A percentile compares a stretch with the other conserved stretches of the same genome.
Evolutionary conservation across 2,888 invertebrate species (phyloP).

Genomic region (Andrena praecox): DNA sequence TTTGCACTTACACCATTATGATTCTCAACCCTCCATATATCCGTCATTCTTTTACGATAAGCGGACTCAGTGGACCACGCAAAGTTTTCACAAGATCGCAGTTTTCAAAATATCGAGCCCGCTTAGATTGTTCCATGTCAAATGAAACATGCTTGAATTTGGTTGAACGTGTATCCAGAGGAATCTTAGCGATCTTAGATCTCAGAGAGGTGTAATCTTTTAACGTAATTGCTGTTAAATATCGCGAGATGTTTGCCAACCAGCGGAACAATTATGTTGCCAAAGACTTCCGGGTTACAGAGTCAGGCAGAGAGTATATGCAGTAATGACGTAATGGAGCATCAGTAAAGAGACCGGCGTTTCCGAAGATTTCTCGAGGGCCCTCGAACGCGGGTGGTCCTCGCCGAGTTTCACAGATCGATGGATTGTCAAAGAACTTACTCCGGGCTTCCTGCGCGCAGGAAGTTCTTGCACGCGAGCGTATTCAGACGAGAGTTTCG

Average conservation of each 20-base stretch:
- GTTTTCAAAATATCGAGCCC: too few relatives aligned
- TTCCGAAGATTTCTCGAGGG: constrained; percentile 58
- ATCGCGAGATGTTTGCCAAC: constrained; percentile 6
- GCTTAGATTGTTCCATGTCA: too few relatives aligned
- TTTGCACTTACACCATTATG: too few relatives aligned
- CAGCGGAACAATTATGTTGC: constrained; percentile 34
- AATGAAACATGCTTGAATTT: too few relatives aligned
- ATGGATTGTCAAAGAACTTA: constrained; percentile 54
- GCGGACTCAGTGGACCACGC: too few relatives aligned
- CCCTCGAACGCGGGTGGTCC: constrained; percentile 52
- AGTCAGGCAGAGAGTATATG: neutral
- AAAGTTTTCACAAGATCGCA: too few relatives aligned
- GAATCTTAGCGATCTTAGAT: neutral
- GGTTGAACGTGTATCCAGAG: neutral
- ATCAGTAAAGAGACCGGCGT: constrained; percentile 36
- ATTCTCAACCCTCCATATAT: too few relatives aligned
- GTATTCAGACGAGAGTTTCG: constrained; percentile 33
- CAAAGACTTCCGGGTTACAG: constrained; percentile 33
- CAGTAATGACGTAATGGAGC: constrained; percentile 50
- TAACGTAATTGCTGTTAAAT: neutral
- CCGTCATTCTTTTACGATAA: too few relatives aligned
- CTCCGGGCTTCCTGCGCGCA: constrained; percentile 30
- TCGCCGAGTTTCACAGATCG: constrained; percentile 51
- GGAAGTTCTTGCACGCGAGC: constrained; percentile 23
- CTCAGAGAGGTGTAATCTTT: neutral